Conservation (phyloP, 1,140 invertebrate genomes). For the Scaptomyza montana region DNA sequence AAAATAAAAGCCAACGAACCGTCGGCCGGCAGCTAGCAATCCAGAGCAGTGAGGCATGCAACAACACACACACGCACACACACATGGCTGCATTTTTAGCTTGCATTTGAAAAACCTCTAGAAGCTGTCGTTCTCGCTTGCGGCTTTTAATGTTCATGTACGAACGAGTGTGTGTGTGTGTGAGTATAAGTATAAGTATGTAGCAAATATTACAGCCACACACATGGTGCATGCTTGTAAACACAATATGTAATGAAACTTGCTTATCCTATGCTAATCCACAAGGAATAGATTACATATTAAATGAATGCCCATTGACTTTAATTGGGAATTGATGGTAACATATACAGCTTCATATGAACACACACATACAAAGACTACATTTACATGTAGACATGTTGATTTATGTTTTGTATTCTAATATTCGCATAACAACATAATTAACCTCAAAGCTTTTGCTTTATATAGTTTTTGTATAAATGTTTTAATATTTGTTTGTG, state of each 20-base stretch:
- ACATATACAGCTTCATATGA: not conserved
- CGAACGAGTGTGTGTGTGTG: constrained; percentile 1
- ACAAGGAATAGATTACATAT: constrained; percentile 13
- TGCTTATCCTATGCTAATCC: constrained; percentile 15
- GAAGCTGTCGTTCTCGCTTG: constrained; percentile 26
- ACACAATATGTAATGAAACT: constrained; percentile 41
- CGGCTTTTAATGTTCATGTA: constrained; percentile 29
- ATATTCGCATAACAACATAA: too few relatives aligned
- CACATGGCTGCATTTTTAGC: constrained; percentile 29
- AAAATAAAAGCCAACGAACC: constrained; percentile 62
- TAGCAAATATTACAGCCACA: constrained; percentile 15
- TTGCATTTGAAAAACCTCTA: constrained; percentile 39
- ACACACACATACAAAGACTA: too few relatives aligned
- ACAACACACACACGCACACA: constrained; percentile 18
- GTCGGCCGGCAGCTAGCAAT: constrained; percentile 43
- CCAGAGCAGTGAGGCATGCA: constrained; percentile 38
- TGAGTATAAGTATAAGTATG: constrained; percentile 1
- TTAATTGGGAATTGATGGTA: constrained; percentile 11
- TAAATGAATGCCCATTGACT: constrained; percentile 8
- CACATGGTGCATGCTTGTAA: constrained; percentile 21
- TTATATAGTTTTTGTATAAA: too few relatives aligned
- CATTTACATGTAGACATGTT: too few relatives aligned
- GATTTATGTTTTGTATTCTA: too few relatives aligned
- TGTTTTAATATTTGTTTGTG: too few relatives aligned
- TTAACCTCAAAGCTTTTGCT: too few relatives aligned